These are phyloP conservation scores for Eretmochelys imbricata DNA, from an alignment of 2,113 vertebrate genomes.

Conservation along the genomic window DNA sequence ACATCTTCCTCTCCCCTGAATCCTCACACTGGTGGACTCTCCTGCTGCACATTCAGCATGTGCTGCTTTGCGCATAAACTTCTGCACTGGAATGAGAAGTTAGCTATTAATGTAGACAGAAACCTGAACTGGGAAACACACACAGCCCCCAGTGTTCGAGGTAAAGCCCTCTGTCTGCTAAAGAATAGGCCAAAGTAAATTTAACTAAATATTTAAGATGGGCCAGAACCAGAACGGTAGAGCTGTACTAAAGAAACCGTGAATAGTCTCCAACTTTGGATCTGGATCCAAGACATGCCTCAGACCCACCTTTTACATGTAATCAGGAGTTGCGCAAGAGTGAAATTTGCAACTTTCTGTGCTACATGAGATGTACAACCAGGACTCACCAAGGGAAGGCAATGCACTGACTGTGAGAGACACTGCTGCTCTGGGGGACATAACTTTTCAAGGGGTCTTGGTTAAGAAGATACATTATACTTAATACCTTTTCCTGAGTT, in stretches of 20 bases:
- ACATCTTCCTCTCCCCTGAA: not conserved
- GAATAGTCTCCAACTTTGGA: not conserved
- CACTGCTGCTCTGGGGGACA: not conserved
- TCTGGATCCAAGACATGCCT: not conserved
- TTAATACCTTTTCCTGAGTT: not conserved
- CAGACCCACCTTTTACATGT: not conserved
- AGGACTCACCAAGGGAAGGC: not conserved
- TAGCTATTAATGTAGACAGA: not conserved
- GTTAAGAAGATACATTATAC: not conserved
- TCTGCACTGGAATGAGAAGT: not conserved
- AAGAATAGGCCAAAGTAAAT: not conserved
- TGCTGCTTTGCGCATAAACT: not conserved
- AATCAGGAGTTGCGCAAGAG: not conserved
- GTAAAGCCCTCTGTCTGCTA: not conserved
- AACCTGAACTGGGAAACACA: rapidly evolving
- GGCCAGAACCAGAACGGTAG: not conserved
- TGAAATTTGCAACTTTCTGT: not conserved
- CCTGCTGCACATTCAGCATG: not conserved
- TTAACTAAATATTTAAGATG: not conserved
- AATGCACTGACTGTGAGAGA: not conserved
- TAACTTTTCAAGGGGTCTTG: not conserved
- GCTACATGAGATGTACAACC: not conserved
- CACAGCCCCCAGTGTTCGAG: no score
- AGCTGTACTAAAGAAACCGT: not conserved
- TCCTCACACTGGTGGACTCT: not conserved